phyloP scores from a whole-genome alignment of 2,113 vertebrate genomes.

The Micromys minutus region DNA sequence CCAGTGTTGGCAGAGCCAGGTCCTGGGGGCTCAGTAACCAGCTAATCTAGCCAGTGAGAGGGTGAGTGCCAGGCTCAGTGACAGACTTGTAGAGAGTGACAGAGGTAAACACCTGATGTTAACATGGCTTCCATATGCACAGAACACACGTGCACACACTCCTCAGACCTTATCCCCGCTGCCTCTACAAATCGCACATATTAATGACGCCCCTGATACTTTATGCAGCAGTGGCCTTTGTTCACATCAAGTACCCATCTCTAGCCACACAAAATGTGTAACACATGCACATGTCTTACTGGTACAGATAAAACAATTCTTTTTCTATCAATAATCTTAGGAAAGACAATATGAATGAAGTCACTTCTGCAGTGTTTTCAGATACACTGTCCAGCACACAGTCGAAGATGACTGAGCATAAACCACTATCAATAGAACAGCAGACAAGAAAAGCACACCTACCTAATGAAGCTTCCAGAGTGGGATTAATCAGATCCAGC shows the following conservation, averaged over 20 bases:
- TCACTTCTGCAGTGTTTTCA: neutral
- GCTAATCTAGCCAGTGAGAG: neutral
- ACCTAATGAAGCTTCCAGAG: neutral
- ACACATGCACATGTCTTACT: neutral
- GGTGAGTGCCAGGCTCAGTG: neutral
- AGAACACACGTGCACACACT: neutral
- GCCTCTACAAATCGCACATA: too few species aligned
- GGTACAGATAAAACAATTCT: slow-evolving; percentile 1
- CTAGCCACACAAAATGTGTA: too few species aligned
- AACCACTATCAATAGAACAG: neutral
- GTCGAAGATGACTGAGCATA: neutral
- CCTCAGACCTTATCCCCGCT: too few species aligned
- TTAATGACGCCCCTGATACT: too few species aligned
- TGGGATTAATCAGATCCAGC: neutral
- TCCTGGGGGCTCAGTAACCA: neutral
- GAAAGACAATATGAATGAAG: neutral
- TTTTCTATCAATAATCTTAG: neutral
- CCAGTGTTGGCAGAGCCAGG: neutral
- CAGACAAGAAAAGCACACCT: neutral
- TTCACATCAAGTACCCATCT: too few species aligned
- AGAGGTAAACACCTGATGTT: neutral
- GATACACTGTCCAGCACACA: neutral
- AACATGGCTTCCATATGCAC: neutral
- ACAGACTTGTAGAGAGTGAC: neutral
- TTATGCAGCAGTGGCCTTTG: too few species aligned